phyloP scores from a whole-genome alignment of 2,797 vertebrate genomes.

The Tympanoctomys barrerae region DNA sequence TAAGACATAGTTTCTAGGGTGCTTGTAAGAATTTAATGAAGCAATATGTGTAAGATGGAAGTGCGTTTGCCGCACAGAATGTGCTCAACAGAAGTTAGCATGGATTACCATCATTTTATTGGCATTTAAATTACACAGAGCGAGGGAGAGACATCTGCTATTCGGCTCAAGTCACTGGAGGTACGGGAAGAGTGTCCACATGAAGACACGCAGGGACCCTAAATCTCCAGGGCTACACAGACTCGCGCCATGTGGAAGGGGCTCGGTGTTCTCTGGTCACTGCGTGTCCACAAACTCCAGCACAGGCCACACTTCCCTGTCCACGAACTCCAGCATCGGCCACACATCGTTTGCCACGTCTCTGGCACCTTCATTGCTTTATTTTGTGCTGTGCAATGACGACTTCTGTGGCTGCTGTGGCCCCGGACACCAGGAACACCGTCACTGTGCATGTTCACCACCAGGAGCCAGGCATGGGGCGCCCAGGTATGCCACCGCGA shows the following conservation, averaged over 20 bases:
- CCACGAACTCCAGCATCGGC: neutral
- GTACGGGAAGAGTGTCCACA: neutral
- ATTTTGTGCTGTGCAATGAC: neutral
- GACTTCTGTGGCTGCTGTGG: too few relatives aligned
- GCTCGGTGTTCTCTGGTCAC: neutral
- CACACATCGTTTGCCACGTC: neutral
- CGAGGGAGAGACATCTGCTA: conserved; percentile 7
- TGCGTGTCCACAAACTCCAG: neutral
- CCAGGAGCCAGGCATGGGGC: neutral
- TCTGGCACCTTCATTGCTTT: neutral
- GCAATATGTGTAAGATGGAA: conserved; percentile 41
- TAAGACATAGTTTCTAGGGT: neutral
- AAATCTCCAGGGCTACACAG: neutral
- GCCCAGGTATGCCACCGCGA: neutral
- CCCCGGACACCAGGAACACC: neutral
- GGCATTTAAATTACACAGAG: conserved; percentile 46
- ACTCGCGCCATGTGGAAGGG: neutral
- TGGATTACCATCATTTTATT: conserved; percentile 35
- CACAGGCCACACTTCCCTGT: too few relatives aligned
- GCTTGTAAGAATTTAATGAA: conserved; percentile 40
- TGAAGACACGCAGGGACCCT: neutral
- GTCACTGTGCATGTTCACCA: neutral
- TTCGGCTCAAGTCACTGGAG: neutral
- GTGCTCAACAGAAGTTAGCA: neutral
- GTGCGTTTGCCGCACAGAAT: neutral